Percentiles rank a stretch among this genome's conserved stretches.
These are phyloP conservation scores for Anisognathus igniventris DNA, from an alignment of 2,797 vertebrate species.

Conservation along the genomic window DNA sequence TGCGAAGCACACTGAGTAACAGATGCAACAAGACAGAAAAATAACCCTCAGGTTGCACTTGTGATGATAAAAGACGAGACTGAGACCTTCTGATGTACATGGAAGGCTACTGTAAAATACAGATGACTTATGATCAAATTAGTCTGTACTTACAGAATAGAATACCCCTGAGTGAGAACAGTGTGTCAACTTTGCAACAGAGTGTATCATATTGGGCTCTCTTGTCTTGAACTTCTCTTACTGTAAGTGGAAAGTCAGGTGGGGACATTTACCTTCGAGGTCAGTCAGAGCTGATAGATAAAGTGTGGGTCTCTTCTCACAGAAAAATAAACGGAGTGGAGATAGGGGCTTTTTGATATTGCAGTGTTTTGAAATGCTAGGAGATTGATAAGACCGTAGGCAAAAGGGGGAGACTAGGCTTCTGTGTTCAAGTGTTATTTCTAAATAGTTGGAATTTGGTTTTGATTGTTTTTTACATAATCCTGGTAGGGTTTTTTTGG, in stretches of 20 bases:
- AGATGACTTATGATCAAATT: neutral
- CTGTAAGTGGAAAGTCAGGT: neutral
- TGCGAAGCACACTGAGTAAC: neutral
- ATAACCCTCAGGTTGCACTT: neutral
- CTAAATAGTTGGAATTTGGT: neutral
- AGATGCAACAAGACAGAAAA: neutral
- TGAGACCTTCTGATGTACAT: neutral
- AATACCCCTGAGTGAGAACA: neutral
- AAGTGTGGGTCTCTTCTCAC: neutral
- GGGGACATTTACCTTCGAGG: neutral
- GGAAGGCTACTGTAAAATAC: neutral
- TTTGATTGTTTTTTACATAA: neutral
- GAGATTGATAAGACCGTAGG: neutral
- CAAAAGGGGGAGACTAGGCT: rapidly evolving
- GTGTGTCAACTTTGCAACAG: rapidly evolving
- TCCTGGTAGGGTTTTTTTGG: rapidly evolving
- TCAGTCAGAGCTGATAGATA: neutral
- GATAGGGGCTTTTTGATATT: neutral
- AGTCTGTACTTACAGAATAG: neutral
- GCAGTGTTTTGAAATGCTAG: neutral
- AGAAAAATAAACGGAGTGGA: neutral
- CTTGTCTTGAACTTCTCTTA: neutral
- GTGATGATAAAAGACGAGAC: neutral
- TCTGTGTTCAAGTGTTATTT: neutral
- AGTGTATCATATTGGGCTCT: neutral